A percentile compares a stretch with the other conserved stretches of the same genome.
These are phyloP conservation scores for Pterocles gutturalis DNA, from an alignment of 2,113 vertebrate species.

Conservation along the genomic window DNA sequence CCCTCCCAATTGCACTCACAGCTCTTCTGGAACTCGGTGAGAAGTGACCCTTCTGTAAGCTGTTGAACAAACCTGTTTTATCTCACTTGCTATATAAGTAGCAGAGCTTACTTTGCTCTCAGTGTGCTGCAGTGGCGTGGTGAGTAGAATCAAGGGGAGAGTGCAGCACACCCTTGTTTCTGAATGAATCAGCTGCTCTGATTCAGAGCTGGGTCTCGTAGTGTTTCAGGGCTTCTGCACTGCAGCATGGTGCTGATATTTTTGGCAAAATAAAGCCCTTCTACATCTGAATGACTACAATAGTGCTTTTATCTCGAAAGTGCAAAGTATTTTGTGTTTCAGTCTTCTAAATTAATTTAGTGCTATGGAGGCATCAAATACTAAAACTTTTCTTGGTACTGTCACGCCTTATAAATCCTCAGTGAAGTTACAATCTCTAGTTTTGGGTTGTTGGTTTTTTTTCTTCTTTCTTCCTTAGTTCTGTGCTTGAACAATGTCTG, in stretches of 20 bases:
- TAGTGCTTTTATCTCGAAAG: constrained; percentile 2
- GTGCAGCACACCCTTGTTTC: background rate
- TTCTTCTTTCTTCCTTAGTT: background rate
- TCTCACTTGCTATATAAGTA: background rate
- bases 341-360: constrained; percentile 5
- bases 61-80: accelerated
- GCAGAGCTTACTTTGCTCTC: background rate
- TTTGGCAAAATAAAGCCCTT: background rate
- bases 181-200: background rate
- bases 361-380: background rate
- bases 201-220: background rate
- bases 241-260: background rate
- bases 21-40: background rate
- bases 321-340: background rate
- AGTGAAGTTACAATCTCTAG: background rate
- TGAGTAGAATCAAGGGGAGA: background rate
- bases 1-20: background rate
- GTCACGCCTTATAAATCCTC: constrained; percentile 9
- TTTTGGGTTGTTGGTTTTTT: background rate
- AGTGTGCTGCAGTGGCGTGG: background rate
- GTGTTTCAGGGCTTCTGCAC: background rate
- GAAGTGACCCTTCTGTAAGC: background rate
- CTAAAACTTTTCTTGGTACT: background rate
- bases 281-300: background rate
- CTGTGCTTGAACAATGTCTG: background rate